A percentile compares a stretch with the other conserved stretches of the same genome.
These are phyloP conservation scores for Lagopus muta DNA, from an alignment of 2,113 vertebrate species.

Conservation along the genomic window DNA sequence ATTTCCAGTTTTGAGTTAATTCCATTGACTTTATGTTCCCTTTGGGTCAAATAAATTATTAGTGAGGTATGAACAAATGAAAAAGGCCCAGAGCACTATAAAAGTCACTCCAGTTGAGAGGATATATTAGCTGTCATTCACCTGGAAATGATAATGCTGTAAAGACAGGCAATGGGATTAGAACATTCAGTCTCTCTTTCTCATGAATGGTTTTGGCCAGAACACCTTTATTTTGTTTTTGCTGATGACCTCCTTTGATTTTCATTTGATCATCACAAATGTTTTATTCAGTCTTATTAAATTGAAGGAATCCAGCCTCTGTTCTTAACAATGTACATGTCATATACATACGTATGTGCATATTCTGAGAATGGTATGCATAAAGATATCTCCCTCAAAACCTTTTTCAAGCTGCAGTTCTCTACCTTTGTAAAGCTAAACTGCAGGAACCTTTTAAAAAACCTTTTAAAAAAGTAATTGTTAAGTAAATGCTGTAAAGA, in stretches of 20 bases:
- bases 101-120: background rate
- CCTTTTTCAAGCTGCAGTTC: background rate
- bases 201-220: background rate
- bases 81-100: background rate
- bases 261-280: background rate
- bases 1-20: background rate
- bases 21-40: background rate
- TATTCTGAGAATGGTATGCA: accelerated
- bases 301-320: background rate
- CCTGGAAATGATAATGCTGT: background rate
- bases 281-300: background rate
- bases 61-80: background rate
- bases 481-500: background rate
- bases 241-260: background rate
- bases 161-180: background rate
- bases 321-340: background rate
- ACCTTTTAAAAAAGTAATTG: background rate
- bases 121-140: background rate
- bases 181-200: background rate
- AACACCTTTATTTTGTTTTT: background rate
- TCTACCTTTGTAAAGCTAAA: background rate
- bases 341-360: background rate
- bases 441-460: background rate
- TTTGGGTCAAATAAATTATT: background rate
- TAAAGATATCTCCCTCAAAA: background rate